Percentiles rank a stretch among this genome's conserved stretches.
Evolutionary conservation across 92 coral and sea anemone species (phyloP).

Genomic region (Epizoanthus stellaris): DNA sequence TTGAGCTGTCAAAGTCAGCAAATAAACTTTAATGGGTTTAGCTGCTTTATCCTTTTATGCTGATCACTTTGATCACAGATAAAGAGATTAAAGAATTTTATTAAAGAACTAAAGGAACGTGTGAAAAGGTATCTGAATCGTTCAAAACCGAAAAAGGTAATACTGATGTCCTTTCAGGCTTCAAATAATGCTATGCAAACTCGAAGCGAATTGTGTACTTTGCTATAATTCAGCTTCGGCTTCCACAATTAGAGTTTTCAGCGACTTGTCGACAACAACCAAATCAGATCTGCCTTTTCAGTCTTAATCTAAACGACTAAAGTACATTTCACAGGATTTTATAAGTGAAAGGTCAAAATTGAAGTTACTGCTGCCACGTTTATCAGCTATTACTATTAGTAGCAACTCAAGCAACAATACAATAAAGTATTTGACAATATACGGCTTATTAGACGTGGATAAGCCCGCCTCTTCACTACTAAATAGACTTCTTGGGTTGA

Average conservation of each 20-base stretch:
- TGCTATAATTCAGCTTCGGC: neutral
- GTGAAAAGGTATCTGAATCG: slow-evolving; percentile 4
- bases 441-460: neutral
- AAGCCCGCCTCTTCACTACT: too few species aligned
- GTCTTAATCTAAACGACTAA: neutral
- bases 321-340: neutral
- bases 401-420: neutral
- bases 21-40: slow-evolving; percentile 75
- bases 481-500: too few species aligned
- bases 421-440: neutral
- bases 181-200: neutral
- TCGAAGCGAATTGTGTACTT: neutral
- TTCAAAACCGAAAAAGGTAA: neutral
- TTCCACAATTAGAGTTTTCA: neutral
- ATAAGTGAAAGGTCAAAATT: slow-evolving; percentile 24
- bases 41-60: slow-evolving; percentile 36
- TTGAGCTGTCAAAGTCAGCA: slow-evolving; percentile 62
- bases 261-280: slow-evolving; percentile 9
- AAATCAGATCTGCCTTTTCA: slow-evolving; percentile 7
- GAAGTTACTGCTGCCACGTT: slow-evolving; percentile 7
- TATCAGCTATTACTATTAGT: slow-evolving; percentile 1
- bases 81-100: slow-evolving; percentile 5
- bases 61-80: slow-evolving; percentile 29
- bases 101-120: neutral
- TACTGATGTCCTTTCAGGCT: neutral